Evolutionary conservation across 1,140 invertebrate genomes (phyloP).

Genomic region (Leptonema lineaticorne): DNA sequence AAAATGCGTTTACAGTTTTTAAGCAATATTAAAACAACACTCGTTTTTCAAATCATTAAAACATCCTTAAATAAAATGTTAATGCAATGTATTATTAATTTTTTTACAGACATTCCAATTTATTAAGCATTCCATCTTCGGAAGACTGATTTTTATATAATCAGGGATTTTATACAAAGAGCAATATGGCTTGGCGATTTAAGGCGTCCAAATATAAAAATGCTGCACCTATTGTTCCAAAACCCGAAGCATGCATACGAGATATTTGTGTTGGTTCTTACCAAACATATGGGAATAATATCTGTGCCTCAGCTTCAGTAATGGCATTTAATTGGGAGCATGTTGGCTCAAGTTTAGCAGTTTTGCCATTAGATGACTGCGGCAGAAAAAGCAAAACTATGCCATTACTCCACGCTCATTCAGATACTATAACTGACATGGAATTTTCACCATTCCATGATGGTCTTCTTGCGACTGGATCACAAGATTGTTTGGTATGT

Average conservation of each 20-base stretch:
- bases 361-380: constrained; percentile 81
- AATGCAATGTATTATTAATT: neutral
- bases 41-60: too few species aligned
- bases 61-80: too few species aligned
- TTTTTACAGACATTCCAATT: constrained; percentile 3
- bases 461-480: constrained; percentile 84
- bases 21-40: too few species aligned
- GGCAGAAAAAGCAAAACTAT: constrained; percentile 84
- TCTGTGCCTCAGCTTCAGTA: constrained; percentile 86
- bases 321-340: constrained; percentile 94
- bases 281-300: constrained; percentile 91
- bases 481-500: constrained; percentile 86
- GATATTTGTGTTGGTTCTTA: constrained; percentile 88
- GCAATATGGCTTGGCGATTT: constrained; percentile 88
- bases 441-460: constrained; percentile 94
- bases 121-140: neutral
- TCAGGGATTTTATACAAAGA: constrained; percentile 2
- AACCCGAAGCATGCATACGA: constrained; percentile 85
- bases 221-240: constrained; percentile 89
- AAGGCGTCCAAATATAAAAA: constrained; percentile 97
- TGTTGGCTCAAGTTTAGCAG: constrained; percentile 80
- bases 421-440: constrained; percentile 92
- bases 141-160: neutral
- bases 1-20: too few species aligned
- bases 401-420: constrained; percentile 80